A percentile compares a stretch with the other conserved stretches of the same genome.
phyloP scores from a whole-genome alignment of 2,888 invertebrate genomes.

The Sarcophaga rosellei region DNA sequence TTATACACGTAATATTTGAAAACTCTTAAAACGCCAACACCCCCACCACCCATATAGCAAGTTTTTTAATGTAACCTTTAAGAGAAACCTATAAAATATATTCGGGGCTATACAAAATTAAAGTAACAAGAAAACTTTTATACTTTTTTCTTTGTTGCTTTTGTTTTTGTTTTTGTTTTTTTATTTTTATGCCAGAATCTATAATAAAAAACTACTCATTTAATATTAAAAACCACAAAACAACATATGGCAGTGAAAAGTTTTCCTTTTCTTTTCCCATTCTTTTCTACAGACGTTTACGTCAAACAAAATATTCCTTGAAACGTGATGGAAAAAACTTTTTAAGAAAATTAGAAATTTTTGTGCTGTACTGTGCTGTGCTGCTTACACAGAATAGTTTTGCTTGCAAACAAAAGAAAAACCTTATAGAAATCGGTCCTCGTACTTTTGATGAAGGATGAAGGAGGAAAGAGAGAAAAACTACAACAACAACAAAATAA shows the following conservation, averaged over 20 bases:
- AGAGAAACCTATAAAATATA: not conserved
- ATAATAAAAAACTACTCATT: not conserved
- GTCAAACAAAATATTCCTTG: not conserved
- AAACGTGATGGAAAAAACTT: not conserved
- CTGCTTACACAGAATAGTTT: not conserved
- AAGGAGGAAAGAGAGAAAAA: not conserved
- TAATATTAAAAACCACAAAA: slow-evolving; percentile 28
- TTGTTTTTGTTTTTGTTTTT: not conserved
- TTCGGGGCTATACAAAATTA: not conserved
- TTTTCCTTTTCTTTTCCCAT: not conserved
- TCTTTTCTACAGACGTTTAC: not conserved
- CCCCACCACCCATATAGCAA: not conserved
- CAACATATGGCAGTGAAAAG: slow-evolving; percentile 45
- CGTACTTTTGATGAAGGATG: no score
- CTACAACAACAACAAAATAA: no score
- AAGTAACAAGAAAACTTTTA: slow-evolving; percentile 9
- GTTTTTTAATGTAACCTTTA: not conserved
- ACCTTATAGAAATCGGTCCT: not conserved
- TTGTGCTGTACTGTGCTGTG: not conserved
- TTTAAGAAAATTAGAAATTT: slow-evolving; percentile 29
- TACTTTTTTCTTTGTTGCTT: not conserved
- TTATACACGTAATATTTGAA: not conserved
- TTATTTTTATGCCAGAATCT: not conserved
- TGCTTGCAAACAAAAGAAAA: not conserved
- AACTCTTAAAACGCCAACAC: no score